These are phyloP conservation scores for Apodemia zela DNA, from an alignment of 2,888 invertebrate genomes.

Conservation along the genomic window DNA sequence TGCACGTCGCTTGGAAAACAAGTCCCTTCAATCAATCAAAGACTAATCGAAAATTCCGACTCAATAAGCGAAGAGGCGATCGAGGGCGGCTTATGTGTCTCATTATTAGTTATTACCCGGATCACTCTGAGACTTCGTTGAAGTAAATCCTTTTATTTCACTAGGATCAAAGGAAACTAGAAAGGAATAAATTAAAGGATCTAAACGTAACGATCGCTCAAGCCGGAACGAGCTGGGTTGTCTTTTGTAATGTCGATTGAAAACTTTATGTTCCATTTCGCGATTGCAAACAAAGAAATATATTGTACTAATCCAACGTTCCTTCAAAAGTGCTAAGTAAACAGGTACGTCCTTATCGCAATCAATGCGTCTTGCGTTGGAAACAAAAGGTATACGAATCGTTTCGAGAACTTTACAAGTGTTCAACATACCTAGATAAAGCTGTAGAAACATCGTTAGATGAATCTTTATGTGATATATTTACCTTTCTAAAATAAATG, in stretches of 20 bases:
- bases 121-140: slow-evolving; percentile 42
- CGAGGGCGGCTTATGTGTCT: slow-evolving; percentile 67
- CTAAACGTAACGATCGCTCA: slow-evolving; percentile 44
- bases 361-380: slow-evolving; percentile 34
- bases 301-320: slow-evolving; percentile 38
- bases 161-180: slow-evolving; percentile 44
- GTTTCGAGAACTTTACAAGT: slow-evolving; percentile 14
- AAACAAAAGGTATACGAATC: slow-evolving; percentile 24
- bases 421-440: slow-evolving; percentile 8
- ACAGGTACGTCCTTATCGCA: slow-evolving; percentile 37
- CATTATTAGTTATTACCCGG: slow-evolving; percentile 69
- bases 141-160: slow-evolving; percentile 52
- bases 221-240: slow-evolving; percentile 40
- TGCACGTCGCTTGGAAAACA: slow-evolving; percentile 56
- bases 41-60: slow-evolving; percentile 76
- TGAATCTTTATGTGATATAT: not conserved
- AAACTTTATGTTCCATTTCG: slow-evolving; percentile 46
- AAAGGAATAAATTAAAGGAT: slow-evolving; percentile 53
- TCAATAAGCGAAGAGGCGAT: slow-evolving; percentile 66
- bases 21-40: slow-evolving; percentile 76
- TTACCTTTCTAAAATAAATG: not conserved
- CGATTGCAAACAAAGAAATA: slow-evolving; percentile 39
- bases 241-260: slow-evolving; percentile 47
- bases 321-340: slow-evolving; percentile 37
- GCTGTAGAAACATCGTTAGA: slow-evolving; percentile 2